Evolutionary conservation across 2,888 invertebrate genomes (phyloP).

Genomic region (Campopleginae sp.): DNA sequence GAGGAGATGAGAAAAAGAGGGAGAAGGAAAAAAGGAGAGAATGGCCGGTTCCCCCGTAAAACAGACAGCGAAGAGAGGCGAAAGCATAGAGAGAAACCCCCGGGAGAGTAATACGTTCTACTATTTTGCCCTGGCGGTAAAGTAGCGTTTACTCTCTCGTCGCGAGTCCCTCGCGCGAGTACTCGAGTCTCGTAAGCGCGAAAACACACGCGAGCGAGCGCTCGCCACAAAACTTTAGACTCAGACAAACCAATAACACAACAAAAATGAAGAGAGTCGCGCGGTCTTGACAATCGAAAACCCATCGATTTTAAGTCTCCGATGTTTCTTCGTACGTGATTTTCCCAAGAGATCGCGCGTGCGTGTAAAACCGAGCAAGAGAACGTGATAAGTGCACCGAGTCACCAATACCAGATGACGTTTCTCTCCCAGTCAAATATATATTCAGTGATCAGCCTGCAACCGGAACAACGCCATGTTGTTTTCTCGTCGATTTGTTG

Average conservation of each 20-base stretch:
- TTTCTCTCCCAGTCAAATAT: conserved; percentile 12
- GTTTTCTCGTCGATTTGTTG: conserved; percentile 25
- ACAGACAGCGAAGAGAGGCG: conserved; percentile 69
- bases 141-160: conserved; percentile 75
- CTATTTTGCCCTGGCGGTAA: conserved; percentile 79
- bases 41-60: conserved; percentile 75
- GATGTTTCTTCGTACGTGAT: conserved; percentile 39
- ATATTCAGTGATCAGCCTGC: conserved; percentile 17
- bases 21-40: conserved; percentile 71
- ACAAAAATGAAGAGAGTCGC: background rate
- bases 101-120: conserved; percentile 76
- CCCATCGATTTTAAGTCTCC: background rate
- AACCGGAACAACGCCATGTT: conserved; percentile 62
- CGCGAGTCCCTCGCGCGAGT: conserved; percentile 59
- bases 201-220: conserved; percentile 8
- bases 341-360: conserved; percentile 19
- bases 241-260: background rate
- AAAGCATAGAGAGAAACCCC: conserved; percentile 71
- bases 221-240: background rate
- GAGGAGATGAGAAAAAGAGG: background rate
- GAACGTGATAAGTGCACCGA: conserved; percentile 18
- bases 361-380: conserved; percentile 3
- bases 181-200: conserved; percentile 40
- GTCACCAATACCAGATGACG: conserved; percentile 59
- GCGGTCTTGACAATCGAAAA: conserved; percentile 6